Evolutionary conservation across 2,113 vertebrate species (phyloP), one percentile per base, ranked within the genome.

Genomic region (Phylloscopus whistleri): DNA sequence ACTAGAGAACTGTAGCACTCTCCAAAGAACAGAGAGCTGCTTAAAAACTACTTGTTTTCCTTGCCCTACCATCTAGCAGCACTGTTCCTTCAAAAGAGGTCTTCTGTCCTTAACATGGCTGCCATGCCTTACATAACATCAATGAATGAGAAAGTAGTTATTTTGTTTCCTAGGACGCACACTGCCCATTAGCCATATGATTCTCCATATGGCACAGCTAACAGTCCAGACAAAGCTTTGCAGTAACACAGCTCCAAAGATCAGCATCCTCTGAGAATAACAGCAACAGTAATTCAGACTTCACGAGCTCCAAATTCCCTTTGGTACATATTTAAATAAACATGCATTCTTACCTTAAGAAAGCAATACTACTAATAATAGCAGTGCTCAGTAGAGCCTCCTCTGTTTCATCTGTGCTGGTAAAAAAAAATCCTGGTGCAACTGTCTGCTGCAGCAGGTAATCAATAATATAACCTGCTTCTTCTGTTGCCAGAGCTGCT

Each of bases 41-140:
- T 72, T 51, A 62, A 88, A 80, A 84, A 37, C 33, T 44, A 69
- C 16, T 37, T 64, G 46, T 67, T 95, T 82, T 52, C 62, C 82
- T 69, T 80, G 60, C 62, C 82, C 90, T 67, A n/a, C 41, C 8
- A 26, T 59, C 85, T 28, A 93, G 56, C 78, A 93, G 93, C 43
- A 74, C 52, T 8, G 67, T 89, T 96, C 91, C 92, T 94, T 95
- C 91, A 84, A 90, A 93, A 95, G 89, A 89, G 88, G 77, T 84
- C 74, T 91, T 43, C 90, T 66, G 73, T 68, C 90, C 51, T 79
- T 94, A 95, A 96, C 86, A 96, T 96, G 95, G 96, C 95, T 96
- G 95, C 95, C 90, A 75, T 89, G 92, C 72, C 95, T 95, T 95
- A 96, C 79, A 84, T 95, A 96, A 97, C 85, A 48, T 3, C 84